These are phyloP conservation scores for Anolis carolinensis DNA, from an alignment of 2,113 vertebrate species.

Conservation along the genomic window DNA sequence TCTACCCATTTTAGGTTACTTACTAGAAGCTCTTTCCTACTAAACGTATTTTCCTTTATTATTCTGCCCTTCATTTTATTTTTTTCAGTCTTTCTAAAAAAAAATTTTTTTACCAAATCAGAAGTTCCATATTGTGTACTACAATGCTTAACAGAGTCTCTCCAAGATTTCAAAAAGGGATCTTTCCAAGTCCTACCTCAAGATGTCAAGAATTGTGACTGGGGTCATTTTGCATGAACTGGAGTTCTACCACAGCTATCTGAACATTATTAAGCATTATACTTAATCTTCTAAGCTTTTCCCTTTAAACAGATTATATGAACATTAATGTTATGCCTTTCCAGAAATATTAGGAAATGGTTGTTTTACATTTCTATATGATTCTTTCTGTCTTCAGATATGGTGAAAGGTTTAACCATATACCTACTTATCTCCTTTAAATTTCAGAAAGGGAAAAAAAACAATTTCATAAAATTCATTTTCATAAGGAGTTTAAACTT, in stretches of 20 bases:
- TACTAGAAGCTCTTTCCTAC: too few relatives aligned
- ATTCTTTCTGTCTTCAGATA: not conserved
- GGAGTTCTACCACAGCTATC: not conserved
- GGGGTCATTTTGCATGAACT: not conserved
- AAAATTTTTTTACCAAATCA: not conserved
- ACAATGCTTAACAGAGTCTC: not conserved
- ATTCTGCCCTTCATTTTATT: too few relatives aligned
- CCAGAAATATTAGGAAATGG: not conserved
- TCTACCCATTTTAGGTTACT: too few relatives aligned
- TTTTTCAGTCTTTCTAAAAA: not conserved
- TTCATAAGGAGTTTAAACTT: slow-evolving; percentile 69
- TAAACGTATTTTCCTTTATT: too few relatives aligned
- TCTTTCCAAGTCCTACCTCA: not conserved
- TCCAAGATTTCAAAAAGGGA: not conserved
- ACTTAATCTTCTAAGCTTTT: not conserved
- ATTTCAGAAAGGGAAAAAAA: slow-evolving; percentile 5
- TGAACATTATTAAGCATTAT: not conserved
- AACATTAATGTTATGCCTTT: not conserved
- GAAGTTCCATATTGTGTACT: not conserved
- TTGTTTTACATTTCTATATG: not conserved
- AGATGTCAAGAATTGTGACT: not conserved
- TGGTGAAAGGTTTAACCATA: slow-evolving; percentile 3
- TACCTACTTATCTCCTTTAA: slow-evolving; percentile 4
- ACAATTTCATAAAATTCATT: not conserved
- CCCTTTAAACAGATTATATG: not conserved